These are phyloP conservation scores for Sitobion miscanthi DNA, from an alignment of 1,140 invertebrate species.

Conservation along the genomic window DNA sequence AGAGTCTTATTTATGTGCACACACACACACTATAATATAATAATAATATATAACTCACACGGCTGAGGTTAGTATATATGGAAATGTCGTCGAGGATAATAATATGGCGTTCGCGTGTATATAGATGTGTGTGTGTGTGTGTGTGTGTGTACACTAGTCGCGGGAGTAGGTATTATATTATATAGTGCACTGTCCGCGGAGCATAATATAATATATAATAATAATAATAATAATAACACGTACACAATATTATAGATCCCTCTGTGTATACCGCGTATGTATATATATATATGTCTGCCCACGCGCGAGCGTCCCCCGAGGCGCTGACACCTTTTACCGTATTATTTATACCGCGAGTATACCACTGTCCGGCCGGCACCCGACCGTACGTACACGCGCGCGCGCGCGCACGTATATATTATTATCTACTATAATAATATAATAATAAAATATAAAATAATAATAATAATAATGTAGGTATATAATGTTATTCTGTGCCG, in stretches of 20 bases:
- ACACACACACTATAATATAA: not conserved
- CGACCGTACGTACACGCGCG: no score
- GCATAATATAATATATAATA: not conserved
- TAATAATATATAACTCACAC: not conserved
- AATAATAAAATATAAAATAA: not conserved
- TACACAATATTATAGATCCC: not conserved
- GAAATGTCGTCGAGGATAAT: not conserved
- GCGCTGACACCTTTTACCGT: slow-evolving; percentile 49
- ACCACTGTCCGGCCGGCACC: not conserved
- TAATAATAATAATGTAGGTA: no score
- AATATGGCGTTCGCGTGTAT: not conserved
- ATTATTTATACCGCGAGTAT: not conserved
- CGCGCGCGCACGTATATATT: not conserved
- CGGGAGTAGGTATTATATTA: not conserved
- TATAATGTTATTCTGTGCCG: not conserved
- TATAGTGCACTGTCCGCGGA: no score
- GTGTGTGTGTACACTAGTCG: no score
- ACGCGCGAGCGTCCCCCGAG: slow-evolving; percentile 46
- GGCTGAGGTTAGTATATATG: not conserved
- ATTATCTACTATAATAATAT: not conserved
- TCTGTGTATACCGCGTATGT: not conserved
- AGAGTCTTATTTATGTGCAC: not conserved
- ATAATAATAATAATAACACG: not conserved
- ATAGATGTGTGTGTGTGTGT: no score
- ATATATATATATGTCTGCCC: not conserved